These are phyloP conservation scores for Umimayanthus chanpuru DNA, from an alignment of 92 coral and sea anemone genomes.

Conservation along the genomic window DNA sequence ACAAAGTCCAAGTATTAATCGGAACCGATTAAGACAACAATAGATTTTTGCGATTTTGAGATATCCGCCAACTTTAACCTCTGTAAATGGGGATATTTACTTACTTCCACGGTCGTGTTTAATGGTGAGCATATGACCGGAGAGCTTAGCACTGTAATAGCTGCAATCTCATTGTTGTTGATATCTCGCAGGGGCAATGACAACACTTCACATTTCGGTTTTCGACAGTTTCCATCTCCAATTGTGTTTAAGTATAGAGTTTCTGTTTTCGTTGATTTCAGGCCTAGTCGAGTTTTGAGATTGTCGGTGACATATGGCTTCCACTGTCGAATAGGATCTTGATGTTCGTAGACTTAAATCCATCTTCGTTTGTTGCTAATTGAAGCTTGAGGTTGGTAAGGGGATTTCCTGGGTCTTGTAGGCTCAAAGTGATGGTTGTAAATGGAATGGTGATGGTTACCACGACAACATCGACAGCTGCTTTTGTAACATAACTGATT, in stretches of 20 bases:
- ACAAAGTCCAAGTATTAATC: conserved; percentile 75
- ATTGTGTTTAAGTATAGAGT: conserved; percentile 48
- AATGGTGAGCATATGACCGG: conserved; percentile 65
- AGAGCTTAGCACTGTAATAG: conserved; percentile 51
- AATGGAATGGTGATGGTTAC: conserved; percentile 50
- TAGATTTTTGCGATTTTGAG: conserved; percentile 43
- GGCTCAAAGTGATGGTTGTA: conserved; percentile 32
- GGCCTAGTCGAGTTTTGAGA: conserved; percentile 33
- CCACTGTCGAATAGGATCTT: conserved; percentile 43
- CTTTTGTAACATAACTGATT: too few relatives aligned
- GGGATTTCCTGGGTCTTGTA: conserved; percentile 13
- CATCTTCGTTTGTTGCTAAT: conserved; percentile 24
- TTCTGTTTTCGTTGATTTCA: conserved; percentile 44
- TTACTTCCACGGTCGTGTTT: conserved; percentile 38
- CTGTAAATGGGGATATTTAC: conserved; percentile 54
- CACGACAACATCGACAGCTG: conserved; percentile 39
- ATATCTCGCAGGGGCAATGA: conserved; percentile 32
- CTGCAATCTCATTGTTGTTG: conserved; percentile 41
- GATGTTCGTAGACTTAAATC: conserved; percentile 32
- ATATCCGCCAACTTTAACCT: conserved; percentile 51
- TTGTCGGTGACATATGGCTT: conserved; percentile 30
- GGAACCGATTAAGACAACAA: conserved; percentile 66
- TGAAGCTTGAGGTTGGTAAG: too few relatives aligned
- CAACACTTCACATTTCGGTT: conserved; percentile 51
- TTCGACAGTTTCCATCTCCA: conserved; percentile 47